Evolutionary conservation across 2,113 vertebrate genomes (phyloP).

Genomic region (Kryptolebias marmoratus): DNA sequence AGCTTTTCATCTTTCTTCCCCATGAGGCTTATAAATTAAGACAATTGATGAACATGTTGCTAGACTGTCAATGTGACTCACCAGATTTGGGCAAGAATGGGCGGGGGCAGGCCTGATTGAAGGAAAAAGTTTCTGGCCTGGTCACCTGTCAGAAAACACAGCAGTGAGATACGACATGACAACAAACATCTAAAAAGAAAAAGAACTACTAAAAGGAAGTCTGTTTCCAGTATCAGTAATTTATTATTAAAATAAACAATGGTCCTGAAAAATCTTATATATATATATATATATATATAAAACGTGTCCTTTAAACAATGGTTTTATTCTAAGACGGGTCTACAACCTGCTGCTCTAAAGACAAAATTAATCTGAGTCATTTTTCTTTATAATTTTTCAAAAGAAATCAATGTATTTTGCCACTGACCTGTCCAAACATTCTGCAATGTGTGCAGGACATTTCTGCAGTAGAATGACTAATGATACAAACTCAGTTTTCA

Average conservation of each 20-base stretch:
- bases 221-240: not conserved
- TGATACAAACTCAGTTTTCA: no score
- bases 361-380: no score
- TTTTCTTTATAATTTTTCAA: no score
- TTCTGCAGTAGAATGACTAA: no score
- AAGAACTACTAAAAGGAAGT: not conserved
- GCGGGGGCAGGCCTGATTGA: constrained; percentile 94
- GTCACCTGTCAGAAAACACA: constrained; percentile 85
- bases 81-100: constrained; percentile 99
- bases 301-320: no score
- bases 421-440: no score
- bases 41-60: no score
- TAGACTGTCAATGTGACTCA: constrained; percentile 73
- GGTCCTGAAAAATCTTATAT: not conserved
- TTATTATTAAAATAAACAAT: not conserved
- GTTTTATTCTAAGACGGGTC: no score
- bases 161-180: constrained; percentile 4
- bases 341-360: no score
- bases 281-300: no score
- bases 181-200: not conserved
- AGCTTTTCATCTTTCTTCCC: not conserved
- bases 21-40: not conserved
- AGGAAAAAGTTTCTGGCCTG: constrained; percentile 99
- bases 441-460: no score
- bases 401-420: no score